Evolutionary conservation across 2,113 vertebrate genomes (phyloP).

Genomic region (Megalops atlanticus): DNA sequence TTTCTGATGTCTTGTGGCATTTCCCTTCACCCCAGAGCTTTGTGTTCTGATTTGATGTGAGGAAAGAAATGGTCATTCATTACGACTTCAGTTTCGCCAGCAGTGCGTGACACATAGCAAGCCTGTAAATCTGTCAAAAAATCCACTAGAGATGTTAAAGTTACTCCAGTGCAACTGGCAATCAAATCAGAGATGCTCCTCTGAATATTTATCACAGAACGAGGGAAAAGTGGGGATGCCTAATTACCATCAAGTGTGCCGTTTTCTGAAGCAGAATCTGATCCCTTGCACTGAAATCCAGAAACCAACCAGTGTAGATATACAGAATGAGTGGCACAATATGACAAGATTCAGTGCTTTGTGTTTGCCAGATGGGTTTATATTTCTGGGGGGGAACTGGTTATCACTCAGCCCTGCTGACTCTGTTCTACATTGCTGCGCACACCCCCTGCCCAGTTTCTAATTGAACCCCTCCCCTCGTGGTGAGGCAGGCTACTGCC

Average conservation of each 20-base stretch:
- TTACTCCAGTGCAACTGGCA: neutral
- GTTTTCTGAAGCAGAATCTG: neutral
- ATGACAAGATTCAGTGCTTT: neutral
- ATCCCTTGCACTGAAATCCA: neutral
- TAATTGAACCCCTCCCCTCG: constrained; percentile 1
- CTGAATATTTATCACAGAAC: neutral
- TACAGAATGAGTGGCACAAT: neutral
- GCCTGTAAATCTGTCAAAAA: neutral
- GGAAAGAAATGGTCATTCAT: no score
- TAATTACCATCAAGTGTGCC: neutral
- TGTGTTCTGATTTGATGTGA: no score
- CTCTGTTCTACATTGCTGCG: neutral
- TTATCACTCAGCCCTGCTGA: neutral
- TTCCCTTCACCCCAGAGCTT: no score
- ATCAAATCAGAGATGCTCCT: neutral
- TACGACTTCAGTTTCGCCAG: no score
- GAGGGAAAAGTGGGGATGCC: neutral
- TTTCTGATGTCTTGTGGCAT: no score
- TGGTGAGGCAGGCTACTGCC: neutral
- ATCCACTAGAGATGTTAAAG: neutral
- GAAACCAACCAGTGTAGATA: neutral
- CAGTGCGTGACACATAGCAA: neutral
- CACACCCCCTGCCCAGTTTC: constrained; percentile 11
- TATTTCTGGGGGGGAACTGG: neutral
- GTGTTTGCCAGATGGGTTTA: neutral